Conservation (phyloP, 1,140 invertebrate species). For the Caenorhabditis tropicalis region DNA sequence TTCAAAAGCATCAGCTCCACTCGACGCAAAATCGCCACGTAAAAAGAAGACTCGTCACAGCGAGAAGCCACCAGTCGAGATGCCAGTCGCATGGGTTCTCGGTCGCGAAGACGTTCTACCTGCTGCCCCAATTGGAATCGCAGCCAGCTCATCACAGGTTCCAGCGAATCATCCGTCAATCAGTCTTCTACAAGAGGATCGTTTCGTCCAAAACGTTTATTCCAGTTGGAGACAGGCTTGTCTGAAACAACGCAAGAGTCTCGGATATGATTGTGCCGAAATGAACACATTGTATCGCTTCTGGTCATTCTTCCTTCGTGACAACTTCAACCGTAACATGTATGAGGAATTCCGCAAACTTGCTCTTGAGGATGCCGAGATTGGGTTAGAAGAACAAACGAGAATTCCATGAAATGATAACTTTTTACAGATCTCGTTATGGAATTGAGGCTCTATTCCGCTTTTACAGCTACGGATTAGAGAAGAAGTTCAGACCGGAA, state of each 20-base stretch:
- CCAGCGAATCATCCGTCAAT: constrained; percentile 93
- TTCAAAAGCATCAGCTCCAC: constrained; percentile 73
- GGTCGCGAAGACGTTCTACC: constrained; percentile 75
- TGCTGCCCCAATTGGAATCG: constrained; percentile 46
- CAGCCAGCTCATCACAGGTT: constrained; percentile 72
- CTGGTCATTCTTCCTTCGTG: constrained; percentile 98
- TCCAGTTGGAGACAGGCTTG: constrained; percentile 63
- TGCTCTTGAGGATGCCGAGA: constrained; percentile 88
- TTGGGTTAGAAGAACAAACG: constrained; percentile 78
- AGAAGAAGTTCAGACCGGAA: constrained; percentile 89
- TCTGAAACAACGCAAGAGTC: constrained; percentile 79
- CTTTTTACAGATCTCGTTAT: constrained; percentile 75
- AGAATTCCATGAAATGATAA: not conserved
- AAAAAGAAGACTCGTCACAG: constrained; percentile 91
- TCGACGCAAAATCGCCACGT: constrained; percentile 77
- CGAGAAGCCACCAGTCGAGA: constrained; percentile 89
- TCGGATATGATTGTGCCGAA: constrained; percentile 90
- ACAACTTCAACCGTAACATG: constrained; percentile 98
- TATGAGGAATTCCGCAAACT: constrained; percentile 91
- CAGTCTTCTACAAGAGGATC: constrained; percentile 91
- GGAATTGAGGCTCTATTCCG: constrained; percentile 94
- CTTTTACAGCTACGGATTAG: constrained; percentile 97
- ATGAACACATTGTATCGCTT: constrained; percentile 98
- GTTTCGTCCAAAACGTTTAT: constrained; percentile 88
- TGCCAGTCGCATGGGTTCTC: constrained; percentile 96